Evolutionary conservation across 2,888 invertebrate species (phyloP), one percentile per base, ranked within the genome.

Genomic region (Heliconius sara): DNA sequence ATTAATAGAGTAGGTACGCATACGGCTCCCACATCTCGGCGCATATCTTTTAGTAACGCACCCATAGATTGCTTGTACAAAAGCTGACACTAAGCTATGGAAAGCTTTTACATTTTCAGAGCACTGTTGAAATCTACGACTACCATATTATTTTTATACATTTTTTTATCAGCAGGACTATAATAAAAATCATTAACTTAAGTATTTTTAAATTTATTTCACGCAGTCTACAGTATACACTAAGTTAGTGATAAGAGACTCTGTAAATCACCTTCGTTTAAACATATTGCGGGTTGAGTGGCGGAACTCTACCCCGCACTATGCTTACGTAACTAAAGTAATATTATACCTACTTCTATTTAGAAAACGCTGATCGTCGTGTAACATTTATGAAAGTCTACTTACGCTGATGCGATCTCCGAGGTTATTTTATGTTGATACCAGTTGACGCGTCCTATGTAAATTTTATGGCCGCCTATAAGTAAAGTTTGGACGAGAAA

Each of bases 391-490:
- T 39, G 30, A 75, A 75, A 65, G 43, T 75, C n/a, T 47, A 75
- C 25, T 75, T 47, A 13, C 74, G 57, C 68, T 52, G 52, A 72
- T 79, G 76, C 66, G 65, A 76, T 79, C 76, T 68, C 30, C 34
- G 63, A 65, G 71, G 79, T 72, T 79, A 66, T 76, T 65, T 79
- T 34, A 76, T 76, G 71, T 76, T 75, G 76, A 76, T 71, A 88
- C 57, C 90, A 79, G 78, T 80, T 80, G 81, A 80, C 81, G 81
- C 82, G 79, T 89, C 91, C 92, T 93, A 93, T 93, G 93, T 91
- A 91, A 93, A 93, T 93, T 91, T 92, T 92, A 93, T 93, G 90
- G 90, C 91, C 89, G 88, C 89, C 87, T 88, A 88, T 88, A 90
- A 90, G 75, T 75, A 75, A 75, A 75, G 89, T 89, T 85, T 86